Conservation (phyloP, 1,140 invertebrate species). For the Phymastichus coffea region DNA sequence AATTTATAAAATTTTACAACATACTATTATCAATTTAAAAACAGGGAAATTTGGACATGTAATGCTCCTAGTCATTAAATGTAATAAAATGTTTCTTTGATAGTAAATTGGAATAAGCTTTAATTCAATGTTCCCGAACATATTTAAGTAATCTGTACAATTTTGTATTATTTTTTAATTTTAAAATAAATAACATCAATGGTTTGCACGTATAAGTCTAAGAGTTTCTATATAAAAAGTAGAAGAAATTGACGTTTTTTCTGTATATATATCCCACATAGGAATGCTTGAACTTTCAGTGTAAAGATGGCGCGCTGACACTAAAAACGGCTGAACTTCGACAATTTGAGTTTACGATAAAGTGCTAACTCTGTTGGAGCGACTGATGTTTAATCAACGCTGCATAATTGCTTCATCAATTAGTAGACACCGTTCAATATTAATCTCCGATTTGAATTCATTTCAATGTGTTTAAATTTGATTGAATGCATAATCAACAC, state of each 20-base stretch:
- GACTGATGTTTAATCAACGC: conserved; percentile 52
- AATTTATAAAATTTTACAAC: conserved; percentile 9
- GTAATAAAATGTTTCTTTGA: conserved; percentile 50
- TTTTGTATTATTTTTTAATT: too few species aligned
- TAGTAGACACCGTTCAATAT: conserved; percentile 49
- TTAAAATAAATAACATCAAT: too few species aligned
- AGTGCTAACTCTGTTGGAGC: neutral
- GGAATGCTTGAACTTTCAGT: neutral
- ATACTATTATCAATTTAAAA: conserved; percentile 5
- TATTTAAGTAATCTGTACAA: too few species aligned
- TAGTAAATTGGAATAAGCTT: too few species aligned
- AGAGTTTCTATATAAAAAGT: too few species aligned
- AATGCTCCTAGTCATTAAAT: conserved; percentile 45
- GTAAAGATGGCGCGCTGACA: neutral
- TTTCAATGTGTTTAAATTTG: conserved; percentile 53
- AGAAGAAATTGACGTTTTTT: too few species aligned
- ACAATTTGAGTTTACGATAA: conserved; percentile 18
- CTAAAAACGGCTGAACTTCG: neutral
- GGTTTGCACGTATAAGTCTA: too few species aligned
- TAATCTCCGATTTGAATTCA: conserved; percentile 56
- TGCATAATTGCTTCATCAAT: conserved; percentile 50
- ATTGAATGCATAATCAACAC: conserved; percentile 49
- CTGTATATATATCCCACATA: too few species aligned
- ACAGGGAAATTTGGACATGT: conserved; percentile 31
- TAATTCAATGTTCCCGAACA: too few species aligned